phyloP scores from a whole-genome alignment of 2,113 vertebrate genomes.

The Todiramphus saurophagus region DNA sequence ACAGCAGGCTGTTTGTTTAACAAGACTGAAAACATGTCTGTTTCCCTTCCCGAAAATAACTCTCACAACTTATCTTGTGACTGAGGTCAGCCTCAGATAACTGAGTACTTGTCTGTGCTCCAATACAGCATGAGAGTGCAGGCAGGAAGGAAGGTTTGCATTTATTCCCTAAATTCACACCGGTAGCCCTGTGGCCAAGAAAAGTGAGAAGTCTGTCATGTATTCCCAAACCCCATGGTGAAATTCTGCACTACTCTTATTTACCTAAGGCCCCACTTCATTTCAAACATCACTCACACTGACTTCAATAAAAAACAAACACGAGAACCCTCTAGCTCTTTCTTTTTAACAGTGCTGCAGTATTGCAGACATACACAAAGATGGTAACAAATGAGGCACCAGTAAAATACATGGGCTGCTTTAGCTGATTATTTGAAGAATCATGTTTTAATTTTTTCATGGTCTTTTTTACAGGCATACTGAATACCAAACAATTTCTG shows the following conservation, averaged over 20 bases:
- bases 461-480: neutral
- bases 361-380: neutral
- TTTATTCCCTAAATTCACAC: neutral
- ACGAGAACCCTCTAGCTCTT: neutral
- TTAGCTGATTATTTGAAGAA: neutral
- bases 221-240: neutral
- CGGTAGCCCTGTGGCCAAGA: neutral
- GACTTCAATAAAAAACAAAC: neutral
- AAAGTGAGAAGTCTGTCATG: neutral
- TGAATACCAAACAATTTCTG: neutral
- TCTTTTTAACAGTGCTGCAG: neutral
- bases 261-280: neutral
- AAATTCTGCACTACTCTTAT: neutral
- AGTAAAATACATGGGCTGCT: neutral
- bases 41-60: neutral
- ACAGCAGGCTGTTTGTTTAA: slow-evolving; percentile 14
- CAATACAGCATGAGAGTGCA: accelerated
- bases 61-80: slow-evolving; percentile 11
- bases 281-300: neutral
- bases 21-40: neutral
- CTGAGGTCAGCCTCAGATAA: neutral
- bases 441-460: neutral
- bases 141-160: neutral
- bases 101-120: neutral
- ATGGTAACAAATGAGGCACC: neutral